phyloP scores from a whole-genome alignment of 2,888 invertebrate genomes.

The Abscondita cerata region DNA sequence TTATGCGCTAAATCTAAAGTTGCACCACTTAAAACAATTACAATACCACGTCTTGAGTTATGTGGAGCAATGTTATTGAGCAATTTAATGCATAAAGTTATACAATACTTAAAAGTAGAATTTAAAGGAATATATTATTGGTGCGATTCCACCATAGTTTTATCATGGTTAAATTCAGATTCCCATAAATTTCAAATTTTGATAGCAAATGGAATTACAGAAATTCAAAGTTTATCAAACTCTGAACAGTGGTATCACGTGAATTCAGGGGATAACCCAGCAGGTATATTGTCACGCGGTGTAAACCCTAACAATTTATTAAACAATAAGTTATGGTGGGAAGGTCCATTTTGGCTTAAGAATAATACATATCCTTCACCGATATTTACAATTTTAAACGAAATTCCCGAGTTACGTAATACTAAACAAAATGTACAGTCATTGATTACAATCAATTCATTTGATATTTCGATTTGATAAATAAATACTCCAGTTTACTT shows the following conservation, averaged over 20 bases:
- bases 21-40: constrained; percentile 20
- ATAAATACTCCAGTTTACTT: neutral
- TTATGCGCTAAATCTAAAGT: constrained; percentile 25
- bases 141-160: neutral
- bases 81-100: constrained; percentile 13
- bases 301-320: neutral
- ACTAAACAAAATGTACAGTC: no score
- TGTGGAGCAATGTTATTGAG: constrained; percentile 19
- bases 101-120: neutral
- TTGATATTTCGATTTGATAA: no score
- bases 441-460: no score
- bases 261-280: neutral
- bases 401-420: no score
- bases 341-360: neutral
- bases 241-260: neutral
- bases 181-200: neutral
- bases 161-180: constrained; percentile 5
- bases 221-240: constrained; percentile 1
- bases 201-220: constrained; percentile 7
- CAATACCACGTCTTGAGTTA: constrained; percentile 24
- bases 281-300: constrained; percentile 5
- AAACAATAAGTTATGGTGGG: neutral
- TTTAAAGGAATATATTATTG: neutral
- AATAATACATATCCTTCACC: no score
- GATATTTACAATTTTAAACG: no score